These are phyloP conservation scores for Amphiprion clarkii DNA, from an alignment of 2,797 vertebrate species.

Conservation along the genomic window DNA sequence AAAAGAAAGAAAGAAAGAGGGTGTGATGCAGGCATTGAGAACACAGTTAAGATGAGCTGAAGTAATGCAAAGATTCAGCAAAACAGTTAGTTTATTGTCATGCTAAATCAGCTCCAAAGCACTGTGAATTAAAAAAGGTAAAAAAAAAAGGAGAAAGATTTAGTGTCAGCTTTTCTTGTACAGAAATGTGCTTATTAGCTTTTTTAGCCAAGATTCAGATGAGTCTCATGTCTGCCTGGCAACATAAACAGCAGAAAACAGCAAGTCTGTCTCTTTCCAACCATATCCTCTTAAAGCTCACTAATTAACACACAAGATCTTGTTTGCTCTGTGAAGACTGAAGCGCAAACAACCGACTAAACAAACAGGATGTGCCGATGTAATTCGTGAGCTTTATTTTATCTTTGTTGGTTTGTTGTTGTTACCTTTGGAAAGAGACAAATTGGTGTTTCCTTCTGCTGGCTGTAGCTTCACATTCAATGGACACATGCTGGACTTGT, in stretches of 20 bases:
- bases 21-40: slow-evolving; percentile 17
- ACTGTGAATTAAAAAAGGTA: slow-evolving; percentile 39
- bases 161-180: slow-evolving; percentile 49
- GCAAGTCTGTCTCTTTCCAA: not conserved
- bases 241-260: not conserved
- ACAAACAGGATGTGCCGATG: not conserved
- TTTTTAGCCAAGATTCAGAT: not conserved
- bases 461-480: not conserved
- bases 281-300: not conserved
- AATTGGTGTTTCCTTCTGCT: not conserved
- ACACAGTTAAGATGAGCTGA: slow-evolving; percentile 48
- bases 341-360: not conserved
- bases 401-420: no score
- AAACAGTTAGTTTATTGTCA: slow-evolving; percentile 79
- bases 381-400: not conserved
- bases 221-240: not conserved
- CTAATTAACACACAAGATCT: not conserved
- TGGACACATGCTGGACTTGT: not conserved
- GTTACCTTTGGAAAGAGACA: not conserved
- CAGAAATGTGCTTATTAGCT: not conserved
- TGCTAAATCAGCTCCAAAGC: slow-evolving; percentile 62
- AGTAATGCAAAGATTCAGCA: slow-evolving; percentile 62
- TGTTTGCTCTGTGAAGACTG: not conserved
- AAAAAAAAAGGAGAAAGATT: not conserved
- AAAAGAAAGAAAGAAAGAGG: not conserved